Conservation (phyloP, 2,113 vertebrate species). For the Ailurus styani region DNA sequence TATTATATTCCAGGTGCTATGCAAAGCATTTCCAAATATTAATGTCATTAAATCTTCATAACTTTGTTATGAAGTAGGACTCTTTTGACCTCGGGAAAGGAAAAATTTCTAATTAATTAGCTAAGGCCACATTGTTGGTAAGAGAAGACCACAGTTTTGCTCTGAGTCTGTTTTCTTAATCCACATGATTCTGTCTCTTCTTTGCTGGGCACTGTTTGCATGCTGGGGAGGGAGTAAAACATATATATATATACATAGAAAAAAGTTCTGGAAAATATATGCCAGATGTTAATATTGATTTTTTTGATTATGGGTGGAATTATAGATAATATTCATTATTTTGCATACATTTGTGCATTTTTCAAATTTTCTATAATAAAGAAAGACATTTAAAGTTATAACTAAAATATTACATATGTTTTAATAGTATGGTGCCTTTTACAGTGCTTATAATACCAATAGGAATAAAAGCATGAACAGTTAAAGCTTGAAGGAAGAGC, state of each 20-base stretch:
- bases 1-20: not conserved
- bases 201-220: not conserved
- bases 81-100: not conserved
- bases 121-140: not conserved
- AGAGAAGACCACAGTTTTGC: not conserved
- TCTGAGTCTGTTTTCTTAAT: not conserved
- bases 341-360: not conserved
- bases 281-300: not conserved
- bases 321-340: not conserved
- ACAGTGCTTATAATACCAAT: not conserved
- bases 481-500: not conserved
- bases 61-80: not conserved
- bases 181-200: not conserved
- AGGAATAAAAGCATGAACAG: not conserved
- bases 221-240: not conserved
- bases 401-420: not conserved
- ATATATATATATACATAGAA: not conserved
- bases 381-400: not conserved
- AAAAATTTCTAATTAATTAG: not conserved
- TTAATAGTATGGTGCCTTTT: not conserved
- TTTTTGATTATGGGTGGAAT: not conserved
- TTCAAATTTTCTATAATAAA: not conserved
- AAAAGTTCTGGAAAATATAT: slow-evolving; percentile 6
- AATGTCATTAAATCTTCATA: not conserved
- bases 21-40: slow-evolving; percentile 33